Evolutionary conservation across 2,888 invertebrate genomes (phyloP).

Genomic region (Hedychridium roseum): DNA sequence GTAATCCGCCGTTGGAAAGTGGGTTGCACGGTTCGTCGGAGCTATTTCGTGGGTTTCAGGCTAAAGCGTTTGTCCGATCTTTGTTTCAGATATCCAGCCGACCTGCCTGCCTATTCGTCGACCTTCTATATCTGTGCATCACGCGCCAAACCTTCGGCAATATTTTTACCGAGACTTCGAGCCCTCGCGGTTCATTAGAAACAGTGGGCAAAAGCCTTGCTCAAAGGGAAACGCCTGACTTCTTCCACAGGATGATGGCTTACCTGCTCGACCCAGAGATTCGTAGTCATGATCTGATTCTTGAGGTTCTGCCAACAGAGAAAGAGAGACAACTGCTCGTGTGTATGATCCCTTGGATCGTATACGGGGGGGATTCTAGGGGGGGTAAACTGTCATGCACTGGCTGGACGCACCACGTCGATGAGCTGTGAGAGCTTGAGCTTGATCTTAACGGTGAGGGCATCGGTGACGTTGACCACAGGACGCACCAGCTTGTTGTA

Average conservation of each 20-base stretch:
- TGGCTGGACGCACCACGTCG: slow-evolving; percentile 77
- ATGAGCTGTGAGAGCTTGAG: slow-evolving; percentile 88
- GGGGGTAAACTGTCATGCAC: no score
- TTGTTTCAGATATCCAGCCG: slow-evolving; percentile 21
- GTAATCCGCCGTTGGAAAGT: slow-evolving; percentile 45
- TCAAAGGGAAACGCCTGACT: no score
- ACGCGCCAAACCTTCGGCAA: no score
- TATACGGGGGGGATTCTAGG: no score
- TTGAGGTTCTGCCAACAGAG: slow-evolving; percentile 70
- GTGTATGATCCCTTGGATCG: no score
- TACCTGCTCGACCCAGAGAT: slow-evolving; percentile 74
- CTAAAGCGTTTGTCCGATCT: slow-evolving; percentile 31
- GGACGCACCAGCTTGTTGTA: slow-evolving; percentile 90
- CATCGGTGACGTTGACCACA: slow-evolving; percentile 85
- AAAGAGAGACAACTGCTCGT: slow-evolving; percentile 13
- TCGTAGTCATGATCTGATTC: slow-evolving; percentile 75
- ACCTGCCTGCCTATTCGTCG: no score
- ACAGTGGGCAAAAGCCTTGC: no score
- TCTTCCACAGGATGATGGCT: no score
- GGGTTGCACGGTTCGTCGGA: slow-evolving; percentile 53
- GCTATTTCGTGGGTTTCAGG: slow-evolving; percentile 45
- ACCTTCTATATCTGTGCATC: no score
- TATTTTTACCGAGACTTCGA: no score
- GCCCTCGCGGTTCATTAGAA: no score
- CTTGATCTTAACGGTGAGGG: slow-evolving; percentile 85